Base-by-base conservation (phyloP, 2,797 vertebrate genomes). In the Premnoplex brunnescens region DNA sequence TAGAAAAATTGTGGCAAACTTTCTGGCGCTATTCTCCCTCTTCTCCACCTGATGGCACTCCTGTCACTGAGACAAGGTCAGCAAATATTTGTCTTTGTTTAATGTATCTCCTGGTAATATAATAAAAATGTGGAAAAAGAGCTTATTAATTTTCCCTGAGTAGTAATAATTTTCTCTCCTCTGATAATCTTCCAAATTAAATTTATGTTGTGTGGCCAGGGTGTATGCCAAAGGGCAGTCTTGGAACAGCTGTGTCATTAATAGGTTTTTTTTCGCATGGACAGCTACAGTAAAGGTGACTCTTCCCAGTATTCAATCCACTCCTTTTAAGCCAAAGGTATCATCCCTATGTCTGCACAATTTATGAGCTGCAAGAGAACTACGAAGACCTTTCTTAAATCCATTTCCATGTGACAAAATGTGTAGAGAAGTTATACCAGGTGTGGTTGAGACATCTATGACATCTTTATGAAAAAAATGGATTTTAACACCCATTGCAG, bases 1-100 rank as follows among this genome's bases (percentile, higher is more conserved):
- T 98, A 97, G 98, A 98, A 97, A 98, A 98, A 96, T 90, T 98
- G 83, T 98, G 98, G 98, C 98, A 98, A 98, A 98, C 98, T 80
- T 98, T 98, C 97, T 98, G 98, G 98, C 98, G 98, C 91, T 98
- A 98, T 96, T 98, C 98, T 97, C 98, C 98, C 44, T 97, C 98
- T 67, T 96, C 98, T 97, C 97, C 98, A 97, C 52, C 97, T 75
- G 98, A 98, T 77, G 98, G 97, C 95, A 97, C 98, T 96, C 97
- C 97, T 82, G 94, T 98, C 95, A 98, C 97, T 54, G 98, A 98
- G 92, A 92, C 97, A 78, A 98, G 98, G 98, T 98, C 94, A 96
- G 96, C 92, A 95, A 69, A 62, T 26, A 12, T 81, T 74, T 74
- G 28, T 82, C 41, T 95, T 81, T 26, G 6, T 81, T 46, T 73